A percentile compares a stretch with the other conserved stretches of the same genome.
These are phyloP conservation scores for Sigmodon hispidus DNA, from an alignment of 2,113 vertebrate genomes.

Conservation along the genomic window DNA sequence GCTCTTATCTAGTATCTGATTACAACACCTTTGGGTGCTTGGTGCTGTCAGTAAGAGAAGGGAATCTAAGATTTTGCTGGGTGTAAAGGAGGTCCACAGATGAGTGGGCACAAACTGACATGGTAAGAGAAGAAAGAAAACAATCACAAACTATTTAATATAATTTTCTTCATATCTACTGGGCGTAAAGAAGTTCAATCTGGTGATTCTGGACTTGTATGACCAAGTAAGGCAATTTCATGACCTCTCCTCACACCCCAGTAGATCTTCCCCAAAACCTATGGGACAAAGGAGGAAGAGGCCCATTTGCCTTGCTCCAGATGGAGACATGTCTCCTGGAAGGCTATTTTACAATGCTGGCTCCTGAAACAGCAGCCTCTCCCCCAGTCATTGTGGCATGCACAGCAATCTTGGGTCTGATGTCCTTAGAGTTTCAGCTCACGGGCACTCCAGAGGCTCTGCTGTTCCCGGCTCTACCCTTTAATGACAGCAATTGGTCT, in stretches of 20 bases:
- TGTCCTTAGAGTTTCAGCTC: neutral
- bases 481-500: slow-evolving; percentile 98
- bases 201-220: neutral
- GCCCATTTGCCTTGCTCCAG: neutral
- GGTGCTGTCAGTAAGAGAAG: neutral
- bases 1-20: neutral
- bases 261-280: neutral
- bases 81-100: neutral
- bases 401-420: neutral
- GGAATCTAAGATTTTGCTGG: neutral
- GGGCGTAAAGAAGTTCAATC: neutral
- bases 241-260: neutral
- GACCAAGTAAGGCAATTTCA: slow-evolving; percentile 1
- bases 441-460: neutral
- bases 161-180: slow-evolving; percentile 8
- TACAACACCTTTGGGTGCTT: accelerated
- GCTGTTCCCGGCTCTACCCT: slow-evolving; percentile 86
- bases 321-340: neutral
- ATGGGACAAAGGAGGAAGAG: neutral
- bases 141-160: slow-evolving; percentile 41
- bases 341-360: neutral
- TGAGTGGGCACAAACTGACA: neutral
- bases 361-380: neutral
- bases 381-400: accelerated
- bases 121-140: neutral